Evolutionary conservation across 2,888 invertebrate species (phyloP).

Genomic region (Pachydiplax longipennis): DNA sequence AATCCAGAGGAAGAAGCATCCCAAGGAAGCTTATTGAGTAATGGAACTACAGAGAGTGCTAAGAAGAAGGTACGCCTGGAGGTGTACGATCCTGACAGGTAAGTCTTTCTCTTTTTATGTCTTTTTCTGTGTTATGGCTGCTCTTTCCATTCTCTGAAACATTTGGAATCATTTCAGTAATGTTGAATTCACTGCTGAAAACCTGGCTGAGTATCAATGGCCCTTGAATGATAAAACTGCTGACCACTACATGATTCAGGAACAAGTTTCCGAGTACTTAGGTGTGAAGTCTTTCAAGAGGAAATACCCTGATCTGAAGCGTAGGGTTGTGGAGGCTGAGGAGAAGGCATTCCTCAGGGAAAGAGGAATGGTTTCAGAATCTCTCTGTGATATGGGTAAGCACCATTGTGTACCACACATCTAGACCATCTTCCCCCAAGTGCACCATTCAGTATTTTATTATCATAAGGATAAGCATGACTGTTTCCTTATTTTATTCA

Average conservation of each 20-base stretch:
- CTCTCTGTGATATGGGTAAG: conserved; percentile 90
- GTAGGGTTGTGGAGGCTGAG: conserved; percentile 86
- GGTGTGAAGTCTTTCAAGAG: conserved; percentile 96
- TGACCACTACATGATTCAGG: conserved; percentile 93
- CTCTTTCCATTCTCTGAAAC: background rate
- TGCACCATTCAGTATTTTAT: no score
- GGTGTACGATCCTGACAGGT: conserved; percentile 62
- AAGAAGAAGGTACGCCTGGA: conserved; percentile 63
- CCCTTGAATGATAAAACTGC: conserved; percentile 70
- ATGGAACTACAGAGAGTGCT: conserved; percentile 70
- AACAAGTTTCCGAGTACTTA: conserved; percentile 93
- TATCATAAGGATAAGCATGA: no score
- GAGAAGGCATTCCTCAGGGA: conserved; percentile 89
- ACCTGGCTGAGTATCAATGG: conserved; percentile 95
- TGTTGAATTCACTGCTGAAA: conserved; percentile 76
- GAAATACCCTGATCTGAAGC: conserved; percentile 87
- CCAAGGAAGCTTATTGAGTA: conserved; percentile 81
- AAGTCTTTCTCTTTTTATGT: conserved; percentile 49
- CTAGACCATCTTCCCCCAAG: no score
- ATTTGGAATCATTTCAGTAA: conserved; percentile 48
- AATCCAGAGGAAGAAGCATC: conserved; percentile 69
- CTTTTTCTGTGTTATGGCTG: background rate
- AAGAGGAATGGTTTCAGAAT: conserved; percentile 83
- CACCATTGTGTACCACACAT: no score
- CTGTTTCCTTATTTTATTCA: no score